phyloP scores from a whole-genome alignment of 2,113 vertebrate species.

The Cheilinus undulatus region DNA sequence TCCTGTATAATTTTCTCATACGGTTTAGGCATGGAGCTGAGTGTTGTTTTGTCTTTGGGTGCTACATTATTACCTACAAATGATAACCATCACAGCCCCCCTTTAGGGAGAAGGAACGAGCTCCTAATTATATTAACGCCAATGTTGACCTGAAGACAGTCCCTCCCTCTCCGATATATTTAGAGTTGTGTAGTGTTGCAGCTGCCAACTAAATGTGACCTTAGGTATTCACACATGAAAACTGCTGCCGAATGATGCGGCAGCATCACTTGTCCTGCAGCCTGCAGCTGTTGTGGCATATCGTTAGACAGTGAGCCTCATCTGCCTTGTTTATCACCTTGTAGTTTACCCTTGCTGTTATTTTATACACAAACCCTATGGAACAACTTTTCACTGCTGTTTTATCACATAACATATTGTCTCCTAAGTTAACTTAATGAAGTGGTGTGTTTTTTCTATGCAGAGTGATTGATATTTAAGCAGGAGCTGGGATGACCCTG shows the following conservation, averaged over 20 bases:
- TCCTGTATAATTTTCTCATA: constrained; percentile 75
- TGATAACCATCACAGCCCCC: constrained; percentile 72
- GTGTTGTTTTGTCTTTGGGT: constrained; percentile 79
- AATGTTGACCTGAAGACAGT: constrained; percentile 70
- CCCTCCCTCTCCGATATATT: constrained; percentile 51
- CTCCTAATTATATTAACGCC: constrained; percentile 77
- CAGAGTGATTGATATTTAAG: constrained; percentile 47
- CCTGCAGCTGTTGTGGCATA: constrained; percentile 58
- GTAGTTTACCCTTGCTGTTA: constrained; percentile 47
- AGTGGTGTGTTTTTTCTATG: constrained; percentile 29
- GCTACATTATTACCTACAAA: constrained; percentile 79
- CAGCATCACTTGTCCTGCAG: constrained; percentile 54
- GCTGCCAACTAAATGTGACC: constrained; percentile 56
- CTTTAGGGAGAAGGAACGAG: constrained; percentile 67
- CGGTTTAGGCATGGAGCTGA: constrained; percentile 57
- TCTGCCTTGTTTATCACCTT: constrained; percentile 63
- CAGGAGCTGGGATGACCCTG: neutral
- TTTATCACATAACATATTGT: constrained; percentile 34
- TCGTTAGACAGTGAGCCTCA: constrained; percentile 34
- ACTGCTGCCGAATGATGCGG: constrained; percentile 42
- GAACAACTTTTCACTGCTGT: constrained; percentile 32
- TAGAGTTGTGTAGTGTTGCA: constrained; percentile 46
- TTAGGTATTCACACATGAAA: constrained; percentile 62
- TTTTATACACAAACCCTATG: constrained; percentile 36
- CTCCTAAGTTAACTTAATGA: constrained; percentile 49